Evolutionary conservation across 2,113 vertebrate species (phyloP).

Genomic region (Calyptomena viridis): DNA sequence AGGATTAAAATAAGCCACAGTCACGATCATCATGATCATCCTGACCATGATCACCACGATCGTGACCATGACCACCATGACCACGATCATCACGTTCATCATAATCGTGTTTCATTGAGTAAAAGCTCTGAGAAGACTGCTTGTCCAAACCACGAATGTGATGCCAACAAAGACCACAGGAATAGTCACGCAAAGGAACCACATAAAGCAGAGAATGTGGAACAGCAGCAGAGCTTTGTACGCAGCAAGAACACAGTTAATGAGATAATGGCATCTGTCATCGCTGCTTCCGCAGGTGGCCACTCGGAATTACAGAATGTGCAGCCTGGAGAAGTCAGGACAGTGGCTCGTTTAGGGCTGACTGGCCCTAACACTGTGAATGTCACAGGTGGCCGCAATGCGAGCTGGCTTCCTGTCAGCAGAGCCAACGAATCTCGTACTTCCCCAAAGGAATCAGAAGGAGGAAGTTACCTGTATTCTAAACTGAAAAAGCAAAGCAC

Average conservation of each 20-base stretch:
- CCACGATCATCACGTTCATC: constrained; percentile 58
- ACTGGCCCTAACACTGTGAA: constrained; percentile 18
- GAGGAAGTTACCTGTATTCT: constrained; percentile 64
- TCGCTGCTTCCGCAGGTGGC: constrained; percentile 19
- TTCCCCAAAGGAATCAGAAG: constrained; percentile 26
- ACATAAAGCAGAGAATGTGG: constrained; percentile 53
- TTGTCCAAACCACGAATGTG: constrained; percentile 56
- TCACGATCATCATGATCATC: constrained; percentile 6
- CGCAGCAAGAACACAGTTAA: constrained; percentile 60
- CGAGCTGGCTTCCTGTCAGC: background rate
- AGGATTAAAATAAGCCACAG: constrained; percentile 77
- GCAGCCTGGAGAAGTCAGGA: constrained; percentile 53
- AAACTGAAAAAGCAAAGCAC: constrained; percentile 62
- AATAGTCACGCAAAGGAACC: constrained; percentile 57
- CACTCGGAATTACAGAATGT: constrained; percentile 36
- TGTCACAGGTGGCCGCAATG: constrained; percentile 32
- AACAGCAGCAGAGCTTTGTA: constrained; percentile 58
- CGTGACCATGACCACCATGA: background rate
- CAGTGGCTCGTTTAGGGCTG: background rate
- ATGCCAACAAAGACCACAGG: constrained; percentile 45
- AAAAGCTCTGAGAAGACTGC: constrained; percentile 60
- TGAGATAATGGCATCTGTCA: constrained; percentile 26
- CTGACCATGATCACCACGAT: constrained; percentile 42
- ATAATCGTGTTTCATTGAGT: background rate
- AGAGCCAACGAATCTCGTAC: constrained; percentile 53